phyloP scores from a whole-genome alignment of 1,140 invertebrate genomes.

The Ceratitis capitata region DNA sequence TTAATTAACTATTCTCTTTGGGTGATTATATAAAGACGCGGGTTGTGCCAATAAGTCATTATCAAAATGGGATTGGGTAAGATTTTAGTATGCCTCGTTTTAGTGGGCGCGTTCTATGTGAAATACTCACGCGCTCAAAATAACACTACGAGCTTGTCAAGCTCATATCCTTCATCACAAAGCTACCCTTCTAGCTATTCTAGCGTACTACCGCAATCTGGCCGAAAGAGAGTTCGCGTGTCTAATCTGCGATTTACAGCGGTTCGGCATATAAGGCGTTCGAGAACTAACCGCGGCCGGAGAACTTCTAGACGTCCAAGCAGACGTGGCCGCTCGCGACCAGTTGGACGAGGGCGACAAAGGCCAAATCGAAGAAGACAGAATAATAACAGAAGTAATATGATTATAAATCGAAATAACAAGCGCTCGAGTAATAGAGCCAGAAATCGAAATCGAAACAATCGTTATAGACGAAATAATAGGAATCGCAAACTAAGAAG shows the following conservation, averaged over 20 bases:
- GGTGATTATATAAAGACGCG: background rate
- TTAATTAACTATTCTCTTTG: background rate
- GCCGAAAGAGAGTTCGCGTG: background rate
- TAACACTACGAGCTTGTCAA: background rate
- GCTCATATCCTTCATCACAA: background rate
- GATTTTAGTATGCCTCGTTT: background rate
- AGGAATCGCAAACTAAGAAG: too few species aligned
- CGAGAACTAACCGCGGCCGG: background rate
- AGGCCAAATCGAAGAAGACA: background rate
- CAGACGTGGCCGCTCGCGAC: background rate
- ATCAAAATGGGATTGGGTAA: background rate
- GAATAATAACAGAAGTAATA: background rate
- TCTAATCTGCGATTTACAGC: background rate
- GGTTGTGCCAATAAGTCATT: background rate
- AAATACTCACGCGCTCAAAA: background rate
- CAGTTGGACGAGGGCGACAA: background rate
- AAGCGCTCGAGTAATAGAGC: background rate
- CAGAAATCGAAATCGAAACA: background rate
- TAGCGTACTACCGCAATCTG: background rate
- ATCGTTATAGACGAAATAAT: too few species aligned
- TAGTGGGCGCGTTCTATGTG: background rate
- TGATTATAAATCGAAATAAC: background rate
- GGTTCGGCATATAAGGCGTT: background rate
- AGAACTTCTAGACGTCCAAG: background rate
- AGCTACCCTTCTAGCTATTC: background rate